Base-by-base conservation (phyloP, 92 coral and sea anemone species). In the Siderastrea radians region DNA sequence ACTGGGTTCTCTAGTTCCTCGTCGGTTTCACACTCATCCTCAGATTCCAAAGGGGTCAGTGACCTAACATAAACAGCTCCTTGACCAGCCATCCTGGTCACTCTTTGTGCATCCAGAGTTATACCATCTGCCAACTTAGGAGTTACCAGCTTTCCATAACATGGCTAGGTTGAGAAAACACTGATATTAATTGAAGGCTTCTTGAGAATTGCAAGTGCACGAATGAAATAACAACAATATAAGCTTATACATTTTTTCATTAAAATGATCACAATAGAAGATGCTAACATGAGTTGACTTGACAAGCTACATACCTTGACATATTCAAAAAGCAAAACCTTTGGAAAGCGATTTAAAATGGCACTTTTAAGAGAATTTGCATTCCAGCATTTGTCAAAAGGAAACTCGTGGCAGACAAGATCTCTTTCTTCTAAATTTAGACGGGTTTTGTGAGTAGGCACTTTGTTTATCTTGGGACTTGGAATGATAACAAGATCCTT, bases 321-420 rank as follows among this genome's bases (percentile, higher is more conserved):
- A 61, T 72, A 84, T 68, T 84, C 72, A 54, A 72, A 72, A 54
- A 84, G 79, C 55, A 74, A 72, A 76, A 76, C 68, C 71, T 67
- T 86, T 86, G 90, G 90, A 19, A 77, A 63, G 53, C 79, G 90
- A 70, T 86, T 86, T 68, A 74, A 55, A n/a, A 86, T 86, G 2
- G 72, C 76, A 19, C 44, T 47, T 74, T 74, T 64, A 50, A 86
- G 84, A 68, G 78, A 73, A 69, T 70, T 49, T 51, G 90, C 76
- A 77, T 61, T 66, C 90, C 90, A 86, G 77, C 38, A 26, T 26
- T 26, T 26, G 38, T 26, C 38, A 26, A 26, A 26, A 26, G 38
- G 38, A 26, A 26, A 26, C 38, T 26, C 38, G 38, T 26, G 38
- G 38, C 38, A 26, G 38, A 26, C 38, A 26, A 26, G 38, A 26